Percentiles rank a stretch among this genome's conserved stretches.
Evolutionary conservation across 35 echinoderm and acorn worm genomes (phyloP).

Genomic region (Diadema setosum): DNA sequence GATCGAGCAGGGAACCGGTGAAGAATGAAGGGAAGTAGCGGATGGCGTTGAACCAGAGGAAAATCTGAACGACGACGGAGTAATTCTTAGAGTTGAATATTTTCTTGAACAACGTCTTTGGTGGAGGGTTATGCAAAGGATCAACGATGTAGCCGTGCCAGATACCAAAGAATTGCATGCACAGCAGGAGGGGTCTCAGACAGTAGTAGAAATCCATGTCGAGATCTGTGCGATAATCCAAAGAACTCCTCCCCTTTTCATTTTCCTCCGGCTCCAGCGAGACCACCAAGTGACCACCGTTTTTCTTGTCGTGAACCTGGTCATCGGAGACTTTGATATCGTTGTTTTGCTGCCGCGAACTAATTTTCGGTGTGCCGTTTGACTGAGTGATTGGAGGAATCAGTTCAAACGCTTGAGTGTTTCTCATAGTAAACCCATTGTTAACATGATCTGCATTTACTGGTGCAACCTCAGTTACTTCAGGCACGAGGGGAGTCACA

Average conservation of each 20-base stretch:
- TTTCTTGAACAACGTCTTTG: neutral
- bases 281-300: neutral
- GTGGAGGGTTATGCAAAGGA: neutral
- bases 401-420: too few species aligned
- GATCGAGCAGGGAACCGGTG: conserved; percentile 25
- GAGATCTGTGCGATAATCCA: conserved; percentile 44
- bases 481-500: too few species aligned
- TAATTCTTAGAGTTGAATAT: conserved; percentile 71
- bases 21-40: conserved; percentile 69
- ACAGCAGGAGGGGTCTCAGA: conserved; percentile 52
- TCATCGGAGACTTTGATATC: too few species aligned
- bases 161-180: conserved; percentile 60
- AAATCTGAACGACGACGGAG: conserved; percentile 18
- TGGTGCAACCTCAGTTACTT: too few species aligned
- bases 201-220: conserved; percentile 56
- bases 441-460: too few species aligned
- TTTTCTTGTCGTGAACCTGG: neutral
- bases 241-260: neutral
- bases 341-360: too few species aligned
- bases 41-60: conserved; percentile 73
- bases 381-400: too few species aligned
- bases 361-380: too few species aligned
- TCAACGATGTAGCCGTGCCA: conserved; percentile 61
- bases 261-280: neutral
- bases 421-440: too few species aligned